Evolutionary conservation across 2,113 vertebrate genomes (phyloP), one percentile per base, ranked within the genome.

Genomic region (Semicossyphus pulcher): DNA sequence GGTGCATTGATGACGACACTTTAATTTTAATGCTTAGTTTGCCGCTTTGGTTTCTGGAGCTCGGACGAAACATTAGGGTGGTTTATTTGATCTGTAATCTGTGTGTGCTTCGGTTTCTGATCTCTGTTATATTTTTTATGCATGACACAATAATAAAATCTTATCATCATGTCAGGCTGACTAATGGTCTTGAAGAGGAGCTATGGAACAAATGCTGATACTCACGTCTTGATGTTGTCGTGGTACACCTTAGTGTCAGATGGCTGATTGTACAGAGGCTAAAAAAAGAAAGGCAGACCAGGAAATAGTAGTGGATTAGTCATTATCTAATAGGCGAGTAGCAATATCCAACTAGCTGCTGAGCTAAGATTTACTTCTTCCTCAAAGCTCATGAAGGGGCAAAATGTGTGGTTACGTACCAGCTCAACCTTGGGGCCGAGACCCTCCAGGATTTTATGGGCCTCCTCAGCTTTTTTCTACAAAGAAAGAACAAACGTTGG

Each of bases 151-250:
- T n/a, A n/a, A n/a, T n/a, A n/a, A n/a, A n/a, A n/a, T n/a, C n/a
- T n/a, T n/a, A n/a, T n/a, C n/a, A n/a, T n/a, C n/a, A n/a, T n/a
- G n/a, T n/a, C n/a, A n/a, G n/a, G n/a, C n/a, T 5, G 2, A 44
- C 21, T 4, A 23, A 51, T 21, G 15, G 37, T 39, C 4, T 47
- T 18, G 10, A 37, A 47, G 64, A 4, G 0, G 5, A 39, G 37
- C 9, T 12, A 15, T n/a, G 4, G 14, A 37, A 36, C 4, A 42
- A 59, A 65, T 21, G 8, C 5, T 11, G 42, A 58, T 89, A 97
- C 97, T 99, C 91, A 99, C 98, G 97, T 99, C 93, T 99, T 99
- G 91, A 99, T 99, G 95, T 99, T 99, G 87, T 99, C 98, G 84
- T 99, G 98, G 93, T 99, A 99, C 66, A 99, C 97, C 88, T 99